Conservation (phyloP, 2,797 vertebrate species). For the Potorous gilbertii region DNA sequence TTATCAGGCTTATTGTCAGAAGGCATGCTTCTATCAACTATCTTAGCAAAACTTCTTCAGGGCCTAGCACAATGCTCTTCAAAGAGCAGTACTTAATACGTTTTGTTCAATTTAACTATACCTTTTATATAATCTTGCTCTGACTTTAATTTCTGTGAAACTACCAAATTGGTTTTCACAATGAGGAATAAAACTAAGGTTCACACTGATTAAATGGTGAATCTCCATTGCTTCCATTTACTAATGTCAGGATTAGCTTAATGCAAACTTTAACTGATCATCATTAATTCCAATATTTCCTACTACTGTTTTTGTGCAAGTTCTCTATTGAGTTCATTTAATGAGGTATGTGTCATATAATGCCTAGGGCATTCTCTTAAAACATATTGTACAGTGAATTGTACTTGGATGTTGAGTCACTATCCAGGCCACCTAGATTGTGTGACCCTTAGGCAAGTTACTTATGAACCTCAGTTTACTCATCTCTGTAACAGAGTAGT, state of each 20-base stretch:
- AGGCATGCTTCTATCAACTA: background rate
- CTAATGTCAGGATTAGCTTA: background rate
- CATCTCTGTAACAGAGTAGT: background rate
- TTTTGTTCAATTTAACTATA: background rate
- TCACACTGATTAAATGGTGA: background rate
- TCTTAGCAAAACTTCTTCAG: background rate
- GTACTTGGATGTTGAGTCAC: background rate
- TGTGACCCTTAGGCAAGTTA: background rate
- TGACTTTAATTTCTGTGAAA: background rate
- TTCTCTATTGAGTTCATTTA: background rate
- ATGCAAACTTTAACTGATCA: background rate
- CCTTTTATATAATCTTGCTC: background rate
- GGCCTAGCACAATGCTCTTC: background rate
- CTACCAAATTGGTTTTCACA: slow-evolving; percentile 29
- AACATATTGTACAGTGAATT: background rate
- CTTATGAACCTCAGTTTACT: background rate
- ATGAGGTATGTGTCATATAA: background rate
- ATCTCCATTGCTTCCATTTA: background rate
- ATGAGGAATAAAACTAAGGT: slow-evolving; percentile 18
- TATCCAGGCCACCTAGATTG: background rate
- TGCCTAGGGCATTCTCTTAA: background rate
- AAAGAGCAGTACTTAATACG: background rate
- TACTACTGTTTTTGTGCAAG: background rate
- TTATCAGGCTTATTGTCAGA: background rate
- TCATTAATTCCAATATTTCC: background rate